Conservation (phyloP, 2,797 vertebrate species). For the Aeoliscus strigatus region DNA sequence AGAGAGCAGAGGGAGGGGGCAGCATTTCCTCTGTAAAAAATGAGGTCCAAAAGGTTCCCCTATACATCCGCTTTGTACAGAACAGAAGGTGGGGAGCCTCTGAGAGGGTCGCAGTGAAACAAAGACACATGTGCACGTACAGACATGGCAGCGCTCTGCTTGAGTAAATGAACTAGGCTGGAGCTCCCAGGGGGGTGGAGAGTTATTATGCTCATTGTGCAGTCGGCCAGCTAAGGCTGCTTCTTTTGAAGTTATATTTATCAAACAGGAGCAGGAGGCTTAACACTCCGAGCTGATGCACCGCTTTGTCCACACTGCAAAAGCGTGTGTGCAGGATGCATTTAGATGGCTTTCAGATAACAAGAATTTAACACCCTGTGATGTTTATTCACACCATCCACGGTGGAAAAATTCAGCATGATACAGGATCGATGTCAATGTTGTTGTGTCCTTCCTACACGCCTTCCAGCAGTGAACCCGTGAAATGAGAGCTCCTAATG, state of each 20-base stretch:
- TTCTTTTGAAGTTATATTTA: conserved; percentile 78
- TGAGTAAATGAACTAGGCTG: conserved; percentile 72
- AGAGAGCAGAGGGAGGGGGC: conserved; percentile 29
- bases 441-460: conserved; percentile 9
- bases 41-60: conserved; percentile 69
- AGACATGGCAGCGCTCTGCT: conserved; percentile 56
- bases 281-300: conserved; percentile 54
- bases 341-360: conserved; percentile 44
- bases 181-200: conserved; percentile 67
- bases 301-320: conserved; percentile 59
- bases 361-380: conserved; percentile 28
- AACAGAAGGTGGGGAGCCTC: conserved; percentile 67
- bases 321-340: conserved; percentile 30
- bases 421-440: conserved; percentile 17
- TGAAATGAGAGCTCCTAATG: conserved; percentile 5
- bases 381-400: conserved; percentile 32
- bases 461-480: conserved; percentile 8
- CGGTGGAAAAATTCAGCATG: conserved; percentile 11
- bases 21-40: conserved; percentile 72
- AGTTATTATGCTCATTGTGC: conserved; percentile 72
- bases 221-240: conserved; percentile 70
- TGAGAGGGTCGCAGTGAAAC: conserved; percentile 58
- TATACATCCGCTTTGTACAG: conserved; percentile 71
- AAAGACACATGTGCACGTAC: conserved; percentile 76
- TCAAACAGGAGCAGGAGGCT: conserved; percentile 70